Evolutionary conservation across 2,888 invertebrate genomes (phyloP), one percentile per base, ranked within the genome.

Genomic region (Cataglyphis rosenhaueri): DNA sequence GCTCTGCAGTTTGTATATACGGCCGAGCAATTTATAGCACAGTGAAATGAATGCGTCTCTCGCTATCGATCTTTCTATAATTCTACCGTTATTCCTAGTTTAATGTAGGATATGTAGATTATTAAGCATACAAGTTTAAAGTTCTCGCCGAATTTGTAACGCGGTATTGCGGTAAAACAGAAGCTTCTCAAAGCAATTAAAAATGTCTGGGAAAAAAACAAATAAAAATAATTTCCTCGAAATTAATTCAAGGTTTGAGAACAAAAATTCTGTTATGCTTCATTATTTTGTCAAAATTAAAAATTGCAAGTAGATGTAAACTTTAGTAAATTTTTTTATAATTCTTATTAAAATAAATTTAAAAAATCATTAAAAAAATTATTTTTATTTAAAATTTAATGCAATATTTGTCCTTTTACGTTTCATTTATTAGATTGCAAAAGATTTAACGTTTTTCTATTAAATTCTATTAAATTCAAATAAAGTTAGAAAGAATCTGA

Each of bases 1-100:
- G n/a, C 65, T 65, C 52, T 75, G 75, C 65, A 75, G 75, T 81
- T 87, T 84, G 48, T 48, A 48, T 48, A 81, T 86, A 52, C 52
- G 35, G 15, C 35, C 35, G 12, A 18, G 48, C 48, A 48, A 48
- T 65, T 65, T 75, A 75, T 65, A 75, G 75, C 41, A 21, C 65
- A 25, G 75, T 29, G 48, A 62, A 75, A 75, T 66, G 65, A 65
- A 75, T 66, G 57, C 38, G 52, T 35, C 48, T 48, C 48, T 48
- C 52, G 25, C 65, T 75, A 75, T 75, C 65, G 75, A 75, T 75
- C 75, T 38, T 52, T 75, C 52, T 52, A 25, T 65, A 48, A 52
- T 75, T 65, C 35, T 6, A 65, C 21, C n/a, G 48, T 52, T 32
- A 52, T 75, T 75, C 18, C 65, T n/a, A 65, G 75, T 75, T 75